Percentiles rank a stretch among this genome's conserved stretches.
These are phyloP conservation scores for Polypedilum pembai DNA, from an alignment of 1,140 invertebrate species.

Conservation along the genomic window DNA sequence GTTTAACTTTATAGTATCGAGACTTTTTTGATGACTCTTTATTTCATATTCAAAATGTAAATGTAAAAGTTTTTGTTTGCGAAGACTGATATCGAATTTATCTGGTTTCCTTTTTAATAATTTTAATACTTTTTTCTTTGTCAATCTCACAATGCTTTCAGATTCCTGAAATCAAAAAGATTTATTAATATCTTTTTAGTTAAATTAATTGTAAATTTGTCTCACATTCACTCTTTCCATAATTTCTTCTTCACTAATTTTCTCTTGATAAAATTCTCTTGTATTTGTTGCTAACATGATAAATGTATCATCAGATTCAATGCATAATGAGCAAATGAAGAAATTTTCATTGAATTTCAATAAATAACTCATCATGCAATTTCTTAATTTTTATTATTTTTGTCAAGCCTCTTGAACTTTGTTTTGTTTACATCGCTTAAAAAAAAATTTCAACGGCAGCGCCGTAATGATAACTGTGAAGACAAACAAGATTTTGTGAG, in stretches of 20 bases:
- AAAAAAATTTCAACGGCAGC: too few relatives aligned
- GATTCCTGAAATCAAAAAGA: neutral
- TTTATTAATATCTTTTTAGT: neutral
- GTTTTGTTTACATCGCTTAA: neutral
- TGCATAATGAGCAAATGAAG: neutral
- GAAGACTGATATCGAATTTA: neutral
- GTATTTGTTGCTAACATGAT: neutral
- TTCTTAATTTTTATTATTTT: neutral
- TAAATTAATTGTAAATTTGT: neutral
- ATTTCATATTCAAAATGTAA: neutral
- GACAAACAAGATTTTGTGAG: too few relatives aligned
- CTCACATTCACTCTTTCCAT: neutral
- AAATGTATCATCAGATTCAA: neutral
- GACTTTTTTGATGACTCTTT: neutral
- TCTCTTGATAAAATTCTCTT: neutral
- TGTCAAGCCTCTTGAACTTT: neutral
- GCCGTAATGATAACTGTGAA: too few relatives aligned
- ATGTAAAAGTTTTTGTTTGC: neutral
- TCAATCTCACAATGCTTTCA: neutral
- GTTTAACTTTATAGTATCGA: neutral
- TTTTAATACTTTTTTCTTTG: neutral
- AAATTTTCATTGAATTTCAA: neutral
- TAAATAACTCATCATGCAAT: neutral
- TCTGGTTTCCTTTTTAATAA: neutral
- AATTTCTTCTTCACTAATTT: neutral